phyloP scores from a whole-genome alignment of 2,113 vertebrate genomes.

The Phaethornis superciliosus region DNA sequence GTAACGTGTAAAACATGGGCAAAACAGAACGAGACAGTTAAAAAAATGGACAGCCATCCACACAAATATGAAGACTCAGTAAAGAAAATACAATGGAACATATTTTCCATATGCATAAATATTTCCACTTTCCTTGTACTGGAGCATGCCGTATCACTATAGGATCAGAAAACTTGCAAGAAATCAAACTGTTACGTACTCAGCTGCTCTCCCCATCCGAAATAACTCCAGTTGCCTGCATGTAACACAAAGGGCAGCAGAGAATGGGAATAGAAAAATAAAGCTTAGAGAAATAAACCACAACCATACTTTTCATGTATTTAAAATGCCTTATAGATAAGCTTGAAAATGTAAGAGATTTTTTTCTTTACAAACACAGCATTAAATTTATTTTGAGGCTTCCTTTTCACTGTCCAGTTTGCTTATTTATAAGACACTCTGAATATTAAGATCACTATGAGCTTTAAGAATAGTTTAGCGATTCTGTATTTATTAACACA shows the following conservation, averaged over 20 bases:
- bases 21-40: not conserved
- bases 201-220: constrained; percentile 93
- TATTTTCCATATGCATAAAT: constrained; percentile 72
- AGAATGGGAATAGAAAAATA: constrained; percentile 72
- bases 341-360: not conserved
- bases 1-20: not conserved
- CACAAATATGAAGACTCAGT: not conserved
- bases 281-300: constrained; percentile 66
- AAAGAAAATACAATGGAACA: not conserved
- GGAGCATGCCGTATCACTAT: constrained; percentile 71
- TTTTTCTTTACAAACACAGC: not conserved
- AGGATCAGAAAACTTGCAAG: constrained; percentile 53
- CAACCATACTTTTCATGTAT: constrained; percentile 28
- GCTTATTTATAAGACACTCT: not conserved
- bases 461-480: not conserved
- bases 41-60: not conserved
- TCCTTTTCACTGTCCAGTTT: not conserved
- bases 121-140: constrained; percentile 37
- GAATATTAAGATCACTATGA: not conserved
- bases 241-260: constrained; percentile 82
- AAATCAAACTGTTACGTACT: constrained; percentile 90
- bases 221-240: constrained; percentile 96
- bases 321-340: not conserved
- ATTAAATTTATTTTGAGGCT: not conserved
- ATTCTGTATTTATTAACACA: not conserved